Percentiles rank a stretch among this genome's conserved stretches.
Evolutionary conservation across 2,113 vertebrate species (phyloP).

Genomic region (Sander lucioperca): DNA sequence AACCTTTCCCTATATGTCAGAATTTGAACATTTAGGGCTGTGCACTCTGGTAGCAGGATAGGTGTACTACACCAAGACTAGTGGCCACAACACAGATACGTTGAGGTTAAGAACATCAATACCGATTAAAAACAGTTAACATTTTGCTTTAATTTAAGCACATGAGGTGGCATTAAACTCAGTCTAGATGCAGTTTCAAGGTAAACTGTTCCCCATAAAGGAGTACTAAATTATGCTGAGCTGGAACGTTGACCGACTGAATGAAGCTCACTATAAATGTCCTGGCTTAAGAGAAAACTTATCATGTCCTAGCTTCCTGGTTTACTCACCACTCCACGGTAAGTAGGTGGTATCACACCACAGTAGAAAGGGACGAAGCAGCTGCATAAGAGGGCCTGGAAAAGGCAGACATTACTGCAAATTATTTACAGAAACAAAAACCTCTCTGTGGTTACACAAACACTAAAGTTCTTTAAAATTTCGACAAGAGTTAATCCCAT

Average conservation of each 20-base stretch:
- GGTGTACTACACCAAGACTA: neutral
- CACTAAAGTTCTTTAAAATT: neutral
- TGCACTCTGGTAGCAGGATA: neutral
- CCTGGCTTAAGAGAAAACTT: neutral
- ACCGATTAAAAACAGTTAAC: neutral
- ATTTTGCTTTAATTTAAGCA: neutral
- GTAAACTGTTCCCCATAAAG: neutral
- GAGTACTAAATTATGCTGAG: neutral
- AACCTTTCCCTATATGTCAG: neutral
- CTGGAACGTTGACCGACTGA: no score
- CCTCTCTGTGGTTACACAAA: neutral
- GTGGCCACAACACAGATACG: neutral
- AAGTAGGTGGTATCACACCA: constrained; percentile 91
- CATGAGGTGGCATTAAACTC: neutral
- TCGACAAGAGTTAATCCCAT: neutral
- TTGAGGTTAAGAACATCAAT: neutral
- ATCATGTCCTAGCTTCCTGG: neutral
- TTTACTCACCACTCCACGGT: constrained; percentile 91
- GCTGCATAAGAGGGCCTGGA: constrained; percentile 91
- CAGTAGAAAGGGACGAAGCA: constrained; percentile 90
- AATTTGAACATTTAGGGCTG: neutral
- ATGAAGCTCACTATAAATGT: neutral
- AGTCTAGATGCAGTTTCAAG: neutral
- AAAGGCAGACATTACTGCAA: neutral
- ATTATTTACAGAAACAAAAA: neutral